These are phyloP conservation scores for Saccopteryx leptura DNA, from an alignment of 2,113 vertebrate species.

Conservation along the genomic window DNA sequence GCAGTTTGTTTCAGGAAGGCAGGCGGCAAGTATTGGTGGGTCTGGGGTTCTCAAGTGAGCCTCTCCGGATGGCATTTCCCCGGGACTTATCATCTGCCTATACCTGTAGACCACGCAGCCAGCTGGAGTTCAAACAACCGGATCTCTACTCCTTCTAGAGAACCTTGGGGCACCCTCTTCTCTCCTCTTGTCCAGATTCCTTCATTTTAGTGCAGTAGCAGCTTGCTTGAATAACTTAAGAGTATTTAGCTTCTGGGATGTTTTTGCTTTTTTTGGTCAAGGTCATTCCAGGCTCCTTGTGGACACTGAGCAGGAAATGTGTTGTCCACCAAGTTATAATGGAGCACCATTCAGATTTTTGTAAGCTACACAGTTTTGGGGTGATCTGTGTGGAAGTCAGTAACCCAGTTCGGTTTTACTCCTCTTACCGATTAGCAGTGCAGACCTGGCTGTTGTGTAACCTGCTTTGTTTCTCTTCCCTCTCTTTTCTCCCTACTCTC, in stretches of 20 bases:
- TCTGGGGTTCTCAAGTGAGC: conserved; percentile 64
- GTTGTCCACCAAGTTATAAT: not conserved
- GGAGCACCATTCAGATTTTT: not conserved
- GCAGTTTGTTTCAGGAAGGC: conserved; percentile 88
- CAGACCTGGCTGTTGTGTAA: not conserved
- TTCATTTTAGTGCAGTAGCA: conserved; percentile 69
- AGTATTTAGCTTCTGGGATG: conserved; percentile 28
- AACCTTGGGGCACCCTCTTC: conserved; percentile 13
- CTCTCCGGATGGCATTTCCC: not conserved
- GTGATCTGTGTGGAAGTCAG: not conserved
- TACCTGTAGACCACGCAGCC: conserved; percentile 71
- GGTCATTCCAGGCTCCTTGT: conserved; percentile 16
- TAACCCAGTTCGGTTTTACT: no score
- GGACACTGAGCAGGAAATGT: not conserved
- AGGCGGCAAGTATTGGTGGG: conserved; percentile 71
- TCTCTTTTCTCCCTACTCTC: not conserved
- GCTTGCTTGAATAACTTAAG: conserved; percentile 61
- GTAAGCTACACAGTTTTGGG: not conserved
- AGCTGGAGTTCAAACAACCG: conserved; percentile 72
- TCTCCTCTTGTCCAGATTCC: conserved; percentile 78
- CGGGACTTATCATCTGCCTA: conserved; percentile 76
- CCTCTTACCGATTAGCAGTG: not conserved
- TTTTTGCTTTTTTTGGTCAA: not conserved
- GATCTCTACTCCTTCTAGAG: conserved; percentile 64
- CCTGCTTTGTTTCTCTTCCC: not conserved